These are phyloP conservation scores for Pectinophora gossypiella DNA, from an alignment of 1,140 invertebrate genomes.

Conservation along the genomic window DNA sequence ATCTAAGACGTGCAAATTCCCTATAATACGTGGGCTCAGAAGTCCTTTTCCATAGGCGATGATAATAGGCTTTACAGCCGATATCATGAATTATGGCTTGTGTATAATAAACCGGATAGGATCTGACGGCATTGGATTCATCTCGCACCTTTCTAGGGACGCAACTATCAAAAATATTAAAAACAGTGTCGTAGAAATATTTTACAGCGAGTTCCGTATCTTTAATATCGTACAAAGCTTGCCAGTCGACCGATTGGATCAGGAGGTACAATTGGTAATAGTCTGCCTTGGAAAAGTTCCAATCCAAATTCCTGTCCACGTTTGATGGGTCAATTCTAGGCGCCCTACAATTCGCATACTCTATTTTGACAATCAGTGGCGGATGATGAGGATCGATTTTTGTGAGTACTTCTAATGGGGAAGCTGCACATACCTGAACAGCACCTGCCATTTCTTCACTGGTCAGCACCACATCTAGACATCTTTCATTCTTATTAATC, in stretches of 20 bases:
- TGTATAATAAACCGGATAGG: conserved; percentile 4
- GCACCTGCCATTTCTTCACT: background rate
- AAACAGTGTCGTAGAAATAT: background rate
- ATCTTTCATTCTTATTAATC: background rate
- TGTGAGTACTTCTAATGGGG: background rate
- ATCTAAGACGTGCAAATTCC: background rate
- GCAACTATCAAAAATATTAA: conserved; percentile 4
- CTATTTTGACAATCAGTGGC: background rate
- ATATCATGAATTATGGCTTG: background rate
- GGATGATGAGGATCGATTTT: conserved; percentile 3
- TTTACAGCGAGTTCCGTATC: background rate
- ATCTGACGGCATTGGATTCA: background rate
- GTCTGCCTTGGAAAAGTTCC: conserved; percentile 7
- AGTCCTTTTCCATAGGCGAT: background rate
- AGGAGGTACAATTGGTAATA: background rate
- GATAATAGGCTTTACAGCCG: background rate
- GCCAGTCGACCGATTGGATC: background rate
- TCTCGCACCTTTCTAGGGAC: conserved; percentile 2
- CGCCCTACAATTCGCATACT: background rate
- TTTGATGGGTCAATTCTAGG: no score
- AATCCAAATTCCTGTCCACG: background rate
- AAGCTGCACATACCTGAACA: background rate
- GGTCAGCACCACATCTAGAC: conserved; percentile 5
- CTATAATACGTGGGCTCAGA: background rate
- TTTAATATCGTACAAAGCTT: background rate